A percentile compares a stretch with the other conserved stretches of the same genome.
phyloP scores from a whole-genome alignment of 1,140 invertebrate species.

The Pseudomyrmex pallidus region DNA sequence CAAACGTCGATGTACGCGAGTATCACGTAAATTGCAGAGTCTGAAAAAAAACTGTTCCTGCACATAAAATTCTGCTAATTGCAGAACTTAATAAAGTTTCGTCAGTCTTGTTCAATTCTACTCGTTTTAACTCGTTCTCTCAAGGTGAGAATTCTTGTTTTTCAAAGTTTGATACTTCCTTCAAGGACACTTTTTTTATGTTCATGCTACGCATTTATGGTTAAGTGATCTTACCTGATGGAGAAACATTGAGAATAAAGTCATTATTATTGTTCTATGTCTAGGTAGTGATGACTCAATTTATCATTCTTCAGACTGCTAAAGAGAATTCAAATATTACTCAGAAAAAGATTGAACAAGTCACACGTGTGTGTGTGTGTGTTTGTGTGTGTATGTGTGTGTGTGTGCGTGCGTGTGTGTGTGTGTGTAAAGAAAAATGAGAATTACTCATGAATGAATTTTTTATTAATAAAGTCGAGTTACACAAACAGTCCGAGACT shows the following conservation, averaged over 20 bases:
- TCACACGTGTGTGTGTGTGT: too few species aligned
- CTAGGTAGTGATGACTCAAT: constrained; percentile 14
- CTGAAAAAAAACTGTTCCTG: neutral
- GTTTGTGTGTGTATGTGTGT: too few species aligned
- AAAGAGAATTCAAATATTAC: constrained; percentile 25
- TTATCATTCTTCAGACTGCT: neutral
- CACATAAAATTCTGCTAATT: neutral
- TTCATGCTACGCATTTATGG: neutral
- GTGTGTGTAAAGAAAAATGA: too few species aligned
- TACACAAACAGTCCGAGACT: too few species aligned
- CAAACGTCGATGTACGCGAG: neutral
- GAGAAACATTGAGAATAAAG: constrained; percentile 26
- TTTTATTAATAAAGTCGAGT: too few species aligned
- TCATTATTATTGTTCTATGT: constrained; percentile 27
- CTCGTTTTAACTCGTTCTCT: neutral
- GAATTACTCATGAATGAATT: constrained; percentile 11
- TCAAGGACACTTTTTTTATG: neutral
- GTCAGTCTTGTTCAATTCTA: neutral
- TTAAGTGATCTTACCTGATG: neutral
- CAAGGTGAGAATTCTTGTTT: neutral
- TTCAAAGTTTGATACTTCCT: neutral
- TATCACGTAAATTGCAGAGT: neutral
- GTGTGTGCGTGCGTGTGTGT: too few species aligned
- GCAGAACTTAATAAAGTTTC: neutral
- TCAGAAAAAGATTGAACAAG: constrained; percentile 16